Percentiles rank a stretch among this genome's conserved stretches.
These are phyloP conservation scores for Tenebrosternarchus preto DNA, from an alignment of 2,113 vertebrate genomes.

Conservation along the genomic window DNA sequence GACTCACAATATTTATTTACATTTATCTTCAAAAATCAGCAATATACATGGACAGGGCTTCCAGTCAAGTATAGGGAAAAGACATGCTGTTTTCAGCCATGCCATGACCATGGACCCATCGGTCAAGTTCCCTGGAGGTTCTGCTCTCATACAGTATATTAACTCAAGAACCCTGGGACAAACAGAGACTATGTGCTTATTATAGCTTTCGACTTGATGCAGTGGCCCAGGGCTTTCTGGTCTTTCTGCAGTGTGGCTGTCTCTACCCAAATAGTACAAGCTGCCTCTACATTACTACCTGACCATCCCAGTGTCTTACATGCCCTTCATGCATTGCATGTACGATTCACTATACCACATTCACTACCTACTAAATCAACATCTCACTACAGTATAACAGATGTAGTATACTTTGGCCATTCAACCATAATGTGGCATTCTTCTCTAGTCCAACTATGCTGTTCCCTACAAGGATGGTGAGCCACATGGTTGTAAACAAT, in stretches of 20 bases:
- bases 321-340: not conserved
- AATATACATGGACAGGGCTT: not conserved
- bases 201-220: not conserved
- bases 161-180: not conserved
- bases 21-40: not conserved
- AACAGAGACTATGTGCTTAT: not conserved
- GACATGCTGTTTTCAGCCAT: not conserved
- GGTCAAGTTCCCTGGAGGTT: not conserved
- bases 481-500: not conserved
- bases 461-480: not conserved
- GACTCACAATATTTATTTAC: not conserved
- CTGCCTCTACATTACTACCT: not conserved
- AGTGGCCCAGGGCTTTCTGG: not conserved
- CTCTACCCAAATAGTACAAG: not conserved
- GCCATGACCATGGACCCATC: not conserved
- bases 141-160: not conserved
- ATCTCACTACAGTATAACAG: not conserved
- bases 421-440: not conserved
- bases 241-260: not conserved
- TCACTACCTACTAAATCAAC: not conserved
- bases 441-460: not conserved
- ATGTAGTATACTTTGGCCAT: not conserved
- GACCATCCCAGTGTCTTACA: not conserved
- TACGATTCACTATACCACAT: not conserved
- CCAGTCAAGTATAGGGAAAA: not conserved